Base-by-base conservation (phyloP, 53 echinoderm and acorn worm species). In the Glandiceps talaboti region DNA sequence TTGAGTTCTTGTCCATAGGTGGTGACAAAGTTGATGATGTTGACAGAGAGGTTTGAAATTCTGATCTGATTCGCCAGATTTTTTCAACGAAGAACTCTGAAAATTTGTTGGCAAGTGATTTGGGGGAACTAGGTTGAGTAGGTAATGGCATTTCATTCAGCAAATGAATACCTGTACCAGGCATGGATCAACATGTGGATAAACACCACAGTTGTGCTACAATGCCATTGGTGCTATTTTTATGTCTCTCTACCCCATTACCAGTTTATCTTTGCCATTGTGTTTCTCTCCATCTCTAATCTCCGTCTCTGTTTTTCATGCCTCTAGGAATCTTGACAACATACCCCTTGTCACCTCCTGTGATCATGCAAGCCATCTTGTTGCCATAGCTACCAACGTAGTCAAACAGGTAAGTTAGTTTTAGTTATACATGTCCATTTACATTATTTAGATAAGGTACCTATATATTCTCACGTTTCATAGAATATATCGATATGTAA, bases 291-390 rank as follows among this genome's bases (percentile, higher is more conserved):
- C 72, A 32, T 74, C 28, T 72, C 25, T 30, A 30, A 6, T 75
- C 6, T 75, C 27, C 14, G 0, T 30, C 0, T 81, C 76, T 20
- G 6, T 20, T 45, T 6, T 32, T 28, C 30, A 30, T 30, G 74
- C 26, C 76, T 83, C 1, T 88, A 99, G 99, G 82, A 91, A 94
- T 77, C 93, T 86, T 89, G 99, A 99, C 80, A 99, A 99, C 83
- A 87, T 99, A 28, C 93, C 99, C 20, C 73, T 99, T 32, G 88
- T 99, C 75, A 91, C 93, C 10, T 99, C 99, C 6, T 99, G 93
- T 87, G 99, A 99, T 81, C 93, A 91, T 74, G 87, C 91, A 78
- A 89, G 87, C 75, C 88, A 87, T 73, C 87, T 99, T 75, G 89
- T 99, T 80, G 93, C 99, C 30, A 80, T 99, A 77, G 87, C 91